These are phyloP conservation scores for Parnassius glacialis DNA, from an alignment of 2,888 invertebrate genomes.

Conservation along the genomic window DNA sequence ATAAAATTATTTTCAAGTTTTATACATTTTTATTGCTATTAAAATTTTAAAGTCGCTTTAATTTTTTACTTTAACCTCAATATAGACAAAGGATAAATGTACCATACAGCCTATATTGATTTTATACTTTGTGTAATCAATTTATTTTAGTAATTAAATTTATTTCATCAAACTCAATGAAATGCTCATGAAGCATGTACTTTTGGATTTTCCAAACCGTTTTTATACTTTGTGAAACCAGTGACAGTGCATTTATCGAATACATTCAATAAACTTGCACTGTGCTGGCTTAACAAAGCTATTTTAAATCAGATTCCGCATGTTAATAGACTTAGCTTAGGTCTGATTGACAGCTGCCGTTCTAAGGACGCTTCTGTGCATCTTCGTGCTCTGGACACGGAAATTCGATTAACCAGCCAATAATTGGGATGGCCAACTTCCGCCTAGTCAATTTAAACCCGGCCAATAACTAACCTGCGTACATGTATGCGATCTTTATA, in stretches of 20 bases:
- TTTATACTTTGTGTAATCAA: too few species aligned
- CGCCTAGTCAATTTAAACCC: slow-evolving; percentile 34
- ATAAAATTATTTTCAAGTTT: too few species aligned
- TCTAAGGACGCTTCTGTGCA: slow-evolving; percentile 25
- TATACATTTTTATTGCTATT: too few species aligned
- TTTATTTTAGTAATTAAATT: too few species aligned
- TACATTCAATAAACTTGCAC: background rate
- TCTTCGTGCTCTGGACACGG: slow-evolving; percentile 44
- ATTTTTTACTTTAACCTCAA: too few species aligned
- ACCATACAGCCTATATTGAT: too few species aligned
- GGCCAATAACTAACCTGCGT: slow-evolving; percentile 34
- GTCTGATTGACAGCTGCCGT: slow-evolving; percentile 20
- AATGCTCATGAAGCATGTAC: too few species aligned
- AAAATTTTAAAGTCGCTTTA: too few species aligned
- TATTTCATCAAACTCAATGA: too few species aligned
- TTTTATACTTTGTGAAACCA: background rate
- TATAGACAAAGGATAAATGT: too few species aligned
- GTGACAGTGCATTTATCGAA: background rate
- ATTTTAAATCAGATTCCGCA: slow-evolving; percentile 1
- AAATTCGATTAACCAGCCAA: slow-evolving; percentile 54
- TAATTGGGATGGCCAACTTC: slow-evolving; percentile 42
- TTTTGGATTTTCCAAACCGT: too few species aligned
- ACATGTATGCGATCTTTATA: slow-evolving; percentile 19
- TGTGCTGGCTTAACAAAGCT: background rate
- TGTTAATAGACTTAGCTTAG: slow-evolving; percentile 18